These are phyloP conservation scores for Alethe diademata DNA, from an alignment of 2,113 vertebrate genomes.

Conservation along the genomic window DNA sequence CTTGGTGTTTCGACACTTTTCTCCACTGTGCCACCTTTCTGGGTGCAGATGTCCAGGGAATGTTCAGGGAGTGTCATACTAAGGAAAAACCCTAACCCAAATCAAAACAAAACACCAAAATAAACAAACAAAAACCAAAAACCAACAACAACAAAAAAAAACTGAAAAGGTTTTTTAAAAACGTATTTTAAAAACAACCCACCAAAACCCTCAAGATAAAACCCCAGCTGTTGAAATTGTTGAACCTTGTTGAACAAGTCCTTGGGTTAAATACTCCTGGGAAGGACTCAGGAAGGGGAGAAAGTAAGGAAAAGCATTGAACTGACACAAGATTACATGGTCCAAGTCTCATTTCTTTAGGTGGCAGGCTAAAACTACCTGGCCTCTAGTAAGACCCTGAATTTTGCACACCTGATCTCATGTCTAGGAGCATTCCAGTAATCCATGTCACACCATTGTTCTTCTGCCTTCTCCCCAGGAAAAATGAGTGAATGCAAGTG, in stretches of 20 bases:
- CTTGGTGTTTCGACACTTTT: background rate
- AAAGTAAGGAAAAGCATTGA: background rate
- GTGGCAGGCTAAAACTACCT: background rate
- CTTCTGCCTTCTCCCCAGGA: background rate
- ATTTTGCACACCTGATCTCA: background rate
- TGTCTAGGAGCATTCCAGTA: background rate
- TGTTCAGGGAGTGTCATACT: background rate
- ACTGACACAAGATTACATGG: rapidly evolving
- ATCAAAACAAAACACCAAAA: background rate
- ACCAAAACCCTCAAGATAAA: background rate
- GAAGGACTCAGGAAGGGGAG: background rate
- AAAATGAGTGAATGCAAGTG: background rate
- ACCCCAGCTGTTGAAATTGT: rapidly evolving
- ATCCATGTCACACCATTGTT: rapidly evolving
- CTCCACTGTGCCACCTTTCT: background rate
- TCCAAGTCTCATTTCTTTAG: background rate
- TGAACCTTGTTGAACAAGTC: background rate
- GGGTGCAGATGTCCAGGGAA: background rate
- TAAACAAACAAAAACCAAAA: too few relatives aligned
- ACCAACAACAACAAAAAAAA: background rate
- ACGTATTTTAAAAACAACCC: too few relatives aligned
- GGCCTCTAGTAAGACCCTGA: background rate
- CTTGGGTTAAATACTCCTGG: background rate
- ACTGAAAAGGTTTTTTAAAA: too few relatives aligned
- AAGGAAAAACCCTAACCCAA: background rate